phyloP scores from a whole-genome alignment of 2,113 vertebrate species.

The Anser cygnoides region DNA sequence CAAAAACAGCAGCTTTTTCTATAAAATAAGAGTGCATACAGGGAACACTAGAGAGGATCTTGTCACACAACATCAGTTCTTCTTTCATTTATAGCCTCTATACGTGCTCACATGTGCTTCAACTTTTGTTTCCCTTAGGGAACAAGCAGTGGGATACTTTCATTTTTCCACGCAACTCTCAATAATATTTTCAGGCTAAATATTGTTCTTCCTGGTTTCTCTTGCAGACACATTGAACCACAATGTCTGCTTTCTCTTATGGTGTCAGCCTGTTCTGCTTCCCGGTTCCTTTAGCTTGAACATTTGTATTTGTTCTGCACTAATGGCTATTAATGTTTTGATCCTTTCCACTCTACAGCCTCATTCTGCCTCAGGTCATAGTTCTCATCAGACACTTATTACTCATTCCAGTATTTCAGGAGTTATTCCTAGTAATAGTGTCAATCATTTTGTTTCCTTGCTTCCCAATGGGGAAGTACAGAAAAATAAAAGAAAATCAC shows the following conservation, averaged over 20 bases:
- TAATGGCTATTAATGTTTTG: slow-evolving; percentile 2
- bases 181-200: background rate
- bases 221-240: background rate
- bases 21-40: background rate
- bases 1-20: background rate
- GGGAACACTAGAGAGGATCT: background rate
- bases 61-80: background rate
- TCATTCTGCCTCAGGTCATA: background rate
- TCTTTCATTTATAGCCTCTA: background rate
- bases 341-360: background rate
- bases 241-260: background rate
- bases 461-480: background rate
- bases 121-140: background rate
- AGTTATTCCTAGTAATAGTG: background rate
- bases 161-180: background rate
- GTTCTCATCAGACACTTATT: background rate
- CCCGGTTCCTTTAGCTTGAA: background rate
- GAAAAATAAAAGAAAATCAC: background rate
- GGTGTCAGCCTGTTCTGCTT: background rate
- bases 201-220: background rate
- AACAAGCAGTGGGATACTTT: background rate
- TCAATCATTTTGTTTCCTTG: background rate
- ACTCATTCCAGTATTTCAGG: background rate
- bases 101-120: background rate
- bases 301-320: background rate